A percentile compares a stretch with the other conserved stretches of the same genome.
Evolutionary conservation across 1,140 invertebrate genomes (phyloP).

Genomic region (Achatina immaculata): DNA sequence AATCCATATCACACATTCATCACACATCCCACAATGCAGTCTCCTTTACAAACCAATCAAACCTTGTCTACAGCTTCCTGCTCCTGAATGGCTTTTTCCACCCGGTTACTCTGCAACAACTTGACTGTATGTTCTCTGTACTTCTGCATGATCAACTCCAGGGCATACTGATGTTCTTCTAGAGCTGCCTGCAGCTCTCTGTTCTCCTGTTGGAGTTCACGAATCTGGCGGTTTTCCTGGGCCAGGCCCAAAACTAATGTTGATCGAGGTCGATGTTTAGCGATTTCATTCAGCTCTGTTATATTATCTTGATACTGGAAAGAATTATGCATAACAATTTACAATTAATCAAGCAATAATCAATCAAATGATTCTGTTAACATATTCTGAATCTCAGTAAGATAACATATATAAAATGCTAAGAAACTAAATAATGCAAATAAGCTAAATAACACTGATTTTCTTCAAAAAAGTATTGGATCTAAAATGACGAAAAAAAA

Average conservation of each 20-base stretch:
- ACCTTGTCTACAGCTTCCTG: conserved; percentile 55
- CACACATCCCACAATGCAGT: too few species aligned
- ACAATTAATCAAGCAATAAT: too few species aligned
- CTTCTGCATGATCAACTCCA: conserved; percentile 97
- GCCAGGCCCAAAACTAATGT: conserved; percentile 92
- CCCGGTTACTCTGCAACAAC: conserved; percentile 82
- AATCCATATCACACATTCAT: too few species aligned
- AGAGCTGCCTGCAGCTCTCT: conserved; percentile 87
- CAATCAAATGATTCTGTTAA: too few species aligned
- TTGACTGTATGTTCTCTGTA: conserved; percentile 92
- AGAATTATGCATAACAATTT: too few species aligned
- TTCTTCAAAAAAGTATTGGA: too few species aligned
- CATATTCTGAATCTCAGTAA: too few species aligned
- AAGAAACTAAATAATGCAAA: too few species aligned
- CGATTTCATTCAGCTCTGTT: conserved; percentile 88
- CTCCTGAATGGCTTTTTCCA: conserved; percentile 72
- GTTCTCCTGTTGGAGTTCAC: conserved; percentile 92
- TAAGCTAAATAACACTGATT: too few species aligned
- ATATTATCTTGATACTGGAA: conserved; percentile 92
- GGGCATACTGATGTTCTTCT: conserved; percentile 92
- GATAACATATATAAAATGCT: too few species aligned
- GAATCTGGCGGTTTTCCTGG: conserved; percentile 81
- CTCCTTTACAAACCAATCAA: too few species aligned
- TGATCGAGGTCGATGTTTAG: conserved; percentile 87
- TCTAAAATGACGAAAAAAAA: too few species aligned